Conservation (phyloP, 2,888 invertebrate species). For the Clistopyga incitator region DNA sequence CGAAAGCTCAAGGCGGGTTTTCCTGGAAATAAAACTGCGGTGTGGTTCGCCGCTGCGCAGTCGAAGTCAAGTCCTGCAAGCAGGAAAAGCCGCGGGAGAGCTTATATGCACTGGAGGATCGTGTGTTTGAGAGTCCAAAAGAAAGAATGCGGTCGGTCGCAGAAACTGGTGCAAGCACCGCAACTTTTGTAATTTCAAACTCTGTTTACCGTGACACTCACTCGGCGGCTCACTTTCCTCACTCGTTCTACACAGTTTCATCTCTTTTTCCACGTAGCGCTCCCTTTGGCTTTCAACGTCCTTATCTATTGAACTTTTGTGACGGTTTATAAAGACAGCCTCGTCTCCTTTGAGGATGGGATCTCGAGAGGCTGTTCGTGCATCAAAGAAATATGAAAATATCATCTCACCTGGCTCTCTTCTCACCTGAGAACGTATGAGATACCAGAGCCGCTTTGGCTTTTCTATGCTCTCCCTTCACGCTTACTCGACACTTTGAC, state of each 20-base stretch:
- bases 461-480: background rate
- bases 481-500: conserved; percentile 15
- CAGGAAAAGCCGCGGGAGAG: conserved; percentile 8
- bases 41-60: conserved; percentile 33
- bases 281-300: background rate
- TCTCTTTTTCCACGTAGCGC: background rate
- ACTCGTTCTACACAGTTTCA: conserved; percentile 24
- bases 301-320: conserved; percentile 13
- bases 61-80: conserved; percentile 56
- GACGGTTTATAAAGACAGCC: background rate
- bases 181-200: conserved; percentile 69
- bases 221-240: too few relatives aligned
- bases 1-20: conserved; percentile 45
- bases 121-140: conserved; percentile 19
- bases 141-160: conserved; percentile 44
- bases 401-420: conserved; percentile 31
- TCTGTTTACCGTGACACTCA: conserved; percentile 61
- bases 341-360: conserved; percentile 17
- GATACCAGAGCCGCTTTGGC: background rate
- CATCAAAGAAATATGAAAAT: conserved; percentile 44
- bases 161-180: conserved; percentile 55
- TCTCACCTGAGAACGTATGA: conserved; percentile 13
- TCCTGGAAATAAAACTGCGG: conserved; percentile 12
- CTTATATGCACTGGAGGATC: conserved; percentile 5
- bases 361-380: conserved; percentile 35